Percentiles rank a stretch among this genome's conserved stretches.
These are phyloP conservation scores for Halcyon malimbica DNA, from an alignment of 2,113 vertebrate species.

Conservation along the genomic window DNA sequence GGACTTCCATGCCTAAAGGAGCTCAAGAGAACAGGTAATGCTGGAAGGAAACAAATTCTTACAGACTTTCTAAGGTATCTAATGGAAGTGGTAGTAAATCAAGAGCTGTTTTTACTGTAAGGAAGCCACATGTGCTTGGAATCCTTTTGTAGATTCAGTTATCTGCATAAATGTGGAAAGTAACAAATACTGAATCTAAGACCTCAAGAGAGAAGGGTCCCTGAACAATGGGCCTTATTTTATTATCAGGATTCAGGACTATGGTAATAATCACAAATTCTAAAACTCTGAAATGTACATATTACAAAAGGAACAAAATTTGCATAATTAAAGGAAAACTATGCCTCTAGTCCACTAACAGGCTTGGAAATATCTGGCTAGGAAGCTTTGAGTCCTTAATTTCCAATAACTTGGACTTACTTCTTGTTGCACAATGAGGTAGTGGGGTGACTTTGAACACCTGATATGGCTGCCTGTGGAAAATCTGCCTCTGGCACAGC, in stretches of 20 bases:
- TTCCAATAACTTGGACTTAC: not conserved
- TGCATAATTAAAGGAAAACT: not conserved
- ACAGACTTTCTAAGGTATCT: not conserved
- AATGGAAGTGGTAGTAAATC: not conserved
- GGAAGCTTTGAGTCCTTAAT: not conserved
- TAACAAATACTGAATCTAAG: not conserved
- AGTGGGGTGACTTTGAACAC: not conserved
- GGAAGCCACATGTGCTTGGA: not conserved
- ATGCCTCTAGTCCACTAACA: not conserved
- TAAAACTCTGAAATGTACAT: not conserved
- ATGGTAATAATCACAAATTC: not conserved
- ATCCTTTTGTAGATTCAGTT: not conserved
- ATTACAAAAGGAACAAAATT: not conserved
- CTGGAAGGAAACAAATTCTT: not conserved
- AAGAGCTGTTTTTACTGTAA: not conserved
- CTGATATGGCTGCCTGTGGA: not conserved
- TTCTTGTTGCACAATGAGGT: not conserved
- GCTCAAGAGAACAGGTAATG: not conserved
- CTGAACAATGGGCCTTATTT: not conserved
- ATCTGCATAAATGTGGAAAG: not conserved
- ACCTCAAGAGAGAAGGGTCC: not conserved
- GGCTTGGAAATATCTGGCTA: not conserved
- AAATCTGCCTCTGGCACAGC: not conserved
- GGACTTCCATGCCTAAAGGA: not conserved
- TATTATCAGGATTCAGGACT: not conserved